phyloP scores from a whole-genome alignment of 1,140 invertebrate species.

The Drosophila bocqueti region DNA sequence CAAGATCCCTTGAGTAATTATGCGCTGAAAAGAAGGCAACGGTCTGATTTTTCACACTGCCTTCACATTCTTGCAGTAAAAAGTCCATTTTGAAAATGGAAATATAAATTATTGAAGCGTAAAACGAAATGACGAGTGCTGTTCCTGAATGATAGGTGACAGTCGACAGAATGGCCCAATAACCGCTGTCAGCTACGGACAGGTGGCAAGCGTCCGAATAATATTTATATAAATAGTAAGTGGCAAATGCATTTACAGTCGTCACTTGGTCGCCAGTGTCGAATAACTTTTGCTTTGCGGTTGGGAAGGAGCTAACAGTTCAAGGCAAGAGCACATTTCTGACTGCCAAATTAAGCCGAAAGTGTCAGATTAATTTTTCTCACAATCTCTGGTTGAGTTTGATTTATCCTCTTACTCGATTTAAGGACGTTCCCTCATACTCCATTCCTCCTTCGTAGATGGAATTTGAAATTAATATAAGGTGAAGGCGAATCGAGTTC shows the following conservation, averaged over 20 bases:
- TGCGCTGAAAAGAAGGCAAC: constrained; percentile 56
- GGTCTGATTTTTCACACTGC: constrained; percentile 30
- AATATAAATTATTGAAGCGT: constrained; percentile 76
- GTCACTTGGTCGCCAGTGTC: not conserved
- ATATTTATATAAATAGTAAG: constrained; percentile 52
- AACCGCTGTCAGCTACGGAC: constrained; percentile 28
- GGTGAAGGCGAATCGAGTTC: constrained; percentile 1
- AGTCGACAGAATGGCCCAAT: not conserved
- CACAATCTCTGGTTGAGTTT: not conserved
- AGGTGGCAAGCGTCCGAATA: constrained; percentile 26
- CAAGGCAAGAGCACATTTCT: not conserved
- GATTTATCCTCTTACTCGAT: not conserved
- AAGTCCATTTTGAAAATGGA: constrained; percentile 68
- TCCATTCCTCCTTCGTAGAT: not conserved
- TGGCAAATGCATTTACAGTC: constrained; percentile 46
- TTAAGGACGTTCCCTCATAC: not conserved
- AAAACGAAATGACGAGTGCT: constrained; percentile 20
- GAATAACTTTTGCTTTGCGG: constrained; percentile 6
- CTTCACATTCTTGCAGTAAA: constrained; percentile 46
- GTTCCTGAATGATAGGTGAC: not conserved
- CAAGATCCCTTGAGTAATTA: constrained; percentile 58
- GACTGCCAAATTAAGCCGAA: not conserved
- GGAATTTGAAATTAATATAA: constrained; percentile 23
- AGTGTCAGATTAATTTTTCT: not conserved
- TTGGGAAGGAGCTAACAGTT: not conserved